Evolutionary conservation across 2,888 invertebrate species (phyloP).

Genomic region (Diloba caeruleocephala): DNA sequence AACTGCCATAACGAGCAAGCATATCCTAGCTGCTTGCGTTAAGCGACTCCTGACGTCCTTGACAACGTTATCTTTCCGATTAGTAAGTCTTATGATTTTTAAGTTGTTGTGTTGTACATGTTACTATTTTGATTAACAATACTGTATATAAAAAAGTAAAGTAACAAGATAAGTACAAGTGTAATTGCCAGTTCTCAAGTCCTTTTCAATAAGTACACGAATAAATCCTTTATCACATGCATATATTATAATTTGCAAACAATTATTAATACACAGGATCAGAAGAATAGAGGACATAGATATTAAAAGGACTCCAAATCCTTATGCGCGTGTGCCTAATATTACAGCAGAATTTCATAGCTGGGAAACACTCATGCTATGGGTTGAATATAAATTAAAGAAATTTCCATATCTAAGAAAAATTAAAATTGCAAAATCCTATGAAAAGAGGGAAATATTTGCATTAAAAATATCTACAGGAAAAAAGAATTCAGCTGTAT

Average conservation of each 20-base stretch:
- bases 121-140: no score
- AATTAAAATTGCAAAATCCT: constrained; percentile 68
- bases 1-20: no score
- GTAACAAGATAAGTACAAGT: no score
- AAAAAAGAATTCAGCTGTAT: constrained; percentile 63
- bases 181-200: no score
- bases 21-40: no score
- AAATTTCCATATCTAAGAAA: constrained; percentile 58
- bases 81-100: no score
- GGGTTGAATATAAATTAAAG: constrained; percentile 59
- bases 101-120: no score
- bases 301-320: background rate
- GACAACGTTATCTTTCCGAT: no score
- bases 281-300: background rate
- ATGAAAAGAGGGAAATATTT: constrained; percentile 71
- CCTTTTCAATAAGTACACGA: background rate
- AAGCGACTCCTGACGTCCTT: no score
- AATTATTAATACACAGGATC: constrained; percentile 16
- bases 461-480: constrained; percentile 67
- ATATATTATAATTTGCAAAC: no score
- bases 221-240: no score
- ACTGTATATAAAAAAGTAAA: no score
- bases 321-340: constrained; percentile 6
- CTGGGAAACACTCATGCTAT: constrained; percentile 61
- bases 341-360: constrained; percentile 53